phyloP scores from a whole-genome alignment of 2,113 vertebrate species.

The Chitala chitala region DNA sequence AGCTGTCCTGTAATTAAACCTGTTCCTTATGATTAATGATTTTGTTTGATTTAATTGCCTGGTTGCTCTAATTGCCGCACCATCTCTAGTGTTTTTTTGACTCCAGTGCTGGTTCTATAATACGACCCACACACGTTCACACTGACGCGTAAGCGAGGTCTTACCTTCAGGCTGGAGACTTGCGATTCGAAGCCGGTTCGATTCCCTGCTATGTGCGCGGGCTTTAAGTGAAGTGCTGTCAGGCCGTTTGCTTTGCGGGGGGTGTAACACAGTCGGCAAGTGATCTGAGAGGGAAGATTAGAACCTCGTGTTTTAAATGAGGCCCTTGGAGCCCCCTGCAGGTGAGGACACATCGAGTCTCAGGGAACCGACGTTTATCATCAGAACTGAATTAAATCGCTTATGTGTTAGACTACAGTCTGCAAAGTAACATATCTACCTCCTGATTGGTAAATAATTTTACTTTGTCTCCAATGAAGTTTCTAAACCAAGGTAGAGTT shows the following conservation, averaged over 20 bases:
- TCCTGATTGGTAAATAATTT: too few species aligned
- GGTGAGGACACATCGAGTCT: not conserved
- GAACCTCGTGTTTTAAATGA: conserved; percentile 1
- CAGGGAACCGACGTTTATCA: conserved; percentile 11
- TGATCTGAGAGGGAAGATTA: conserved; percentile 17
- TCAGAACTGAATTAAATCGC: conserved; percentile 21
- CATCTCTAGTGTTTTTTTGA: not conserved
- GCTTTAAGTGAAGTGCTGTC: conserved; percentile 15
- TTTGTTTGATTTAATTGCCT: conserved; percentile 1
- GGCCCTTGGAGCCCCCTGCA: not conserved
- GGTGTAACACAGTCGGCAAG: conserved; percentile 23
- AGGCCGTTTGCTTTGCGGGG: conserved; percentile 13
- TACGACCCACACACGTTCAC: not conserved
- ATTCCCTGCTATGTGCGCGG: not conserved
- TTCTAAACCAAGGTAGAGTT: not conserved
- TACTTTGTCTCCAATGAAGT: too few species aligned
- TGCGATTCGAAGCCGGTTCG: not conserved
- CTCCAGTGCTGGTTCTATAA: not conserved
- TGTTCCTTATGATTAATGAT: not conserved
- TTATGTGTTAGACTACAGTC: not conserved
- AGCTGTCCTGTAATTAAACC: not conserved
- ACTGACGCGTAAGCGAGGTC: not conserved
- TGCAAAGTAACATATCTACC: not conserved
- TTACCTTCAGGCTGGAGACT: not conserved
- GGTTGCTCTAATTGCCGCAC: not conserved